A percentile compares a stretch with the other conserved stretches of the same genome.
Conservation (phyloP, 2,113 vertebrate genomes). For the Sclerurus mexicanus region DNA sequence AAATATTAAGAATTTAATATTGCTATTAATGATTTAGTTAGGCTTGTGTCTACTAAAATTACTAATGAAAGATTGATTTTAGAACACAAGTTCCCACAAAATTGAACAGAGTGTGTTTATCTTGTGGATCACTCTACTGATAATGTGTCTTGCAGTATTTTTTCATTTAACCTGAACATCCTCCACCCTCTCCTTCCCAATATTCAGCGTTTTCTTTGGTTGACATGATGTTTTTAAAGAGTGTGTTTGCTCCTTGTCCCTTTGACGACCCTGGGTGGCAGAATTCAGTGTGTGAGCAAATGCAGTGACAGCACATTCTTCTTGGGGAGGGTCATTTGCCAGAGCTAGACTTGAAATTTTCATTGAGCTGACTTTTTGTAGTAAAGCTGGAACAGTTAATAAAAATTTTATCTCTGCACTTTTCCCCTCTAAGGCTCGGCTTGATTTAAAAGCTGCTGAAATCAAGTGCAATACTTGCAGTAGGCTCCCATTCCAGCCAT, state of each 20-base stretch:
- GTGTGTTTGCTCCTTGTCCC: background rate
- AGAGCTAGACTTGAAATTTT: constrained; percentile 3
- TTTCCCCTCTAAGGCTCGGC: background rate
- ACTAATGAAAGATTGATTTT: background rate
- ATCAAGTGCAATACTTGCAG: background rate
- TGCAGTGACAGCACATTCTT: background rate
- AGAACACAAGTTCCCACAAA: background rate
- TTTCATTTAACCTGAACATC: background rate
- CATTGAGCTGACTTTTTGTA: background rate
- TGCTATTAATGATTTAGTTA: background rate
- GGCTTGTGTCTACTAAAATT: background rate
- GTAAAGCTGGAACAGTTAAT: background rate
- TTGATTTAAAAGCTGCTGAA: constrained; percentile 52
- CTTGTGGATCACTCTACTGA: background rate
- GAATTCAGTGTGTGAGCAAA: background rate
- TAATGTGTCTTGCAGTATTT: background rate
- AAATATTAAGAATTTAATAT: background rate
- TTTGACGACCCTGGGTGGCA: background rate
- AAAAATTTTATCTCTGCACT: constrained; percentile 1
- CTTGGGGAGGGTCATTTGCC: background rate
- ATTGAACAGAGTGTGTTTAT: background rate
- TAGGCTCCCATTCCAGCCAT: background rate
- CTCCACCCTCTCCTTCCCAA: background rate
- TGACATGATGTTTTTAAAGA: background rate
- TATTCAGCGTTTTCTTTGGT: background rate